phyloP scores from a whole-genome alignment of 2,888 invertebrate species.

The Calliscelio sp. region DNA sequence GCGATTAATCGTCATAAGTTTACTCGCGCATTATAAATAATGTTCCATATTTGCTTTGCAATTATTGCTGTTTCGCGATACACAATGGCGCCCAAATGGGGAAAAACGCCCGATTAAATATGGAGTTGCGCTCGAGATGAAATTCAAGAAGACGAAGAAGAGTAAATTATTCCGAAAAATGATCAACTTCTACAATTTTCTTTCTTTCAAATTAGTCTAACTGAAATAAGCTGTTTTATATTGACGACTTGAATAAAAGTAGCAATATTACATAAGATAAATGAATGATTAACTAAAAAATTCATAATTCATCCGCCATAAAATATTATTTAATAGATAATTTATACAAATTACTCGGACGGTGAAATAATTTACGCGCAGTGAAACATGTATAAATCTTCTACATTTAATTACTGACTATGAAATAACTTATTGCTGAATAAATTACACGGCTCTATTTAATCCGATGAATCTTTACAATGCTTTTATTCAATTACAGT shows the following conservation, averaged over 20 bases:
- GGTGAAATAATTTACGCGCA: background rate
- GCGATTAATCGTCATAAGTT: background rate
- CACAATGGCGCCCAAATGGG: no score
- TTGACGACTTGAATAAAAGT: no score
- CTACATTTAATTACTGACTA: background rate
- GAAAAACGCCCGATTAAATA: slow-evolving; percentile 47
- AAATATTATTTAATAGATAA: background rate
- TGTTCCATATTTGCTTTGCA: slow-evolving; percentile 10
- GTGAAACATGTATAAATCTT: background rate
- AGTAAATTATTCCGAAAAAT: slow-evolving; percentile 52
- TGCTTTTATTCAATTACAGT: slow-evolving; percentile 1
- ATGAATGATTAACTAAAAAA: no score
- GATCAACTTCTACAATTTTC: no score
- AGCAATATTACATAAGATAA: no score
- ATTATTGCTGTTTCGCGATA: slow-evolving; percentile 25
- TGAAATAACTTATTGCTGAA: background rate
- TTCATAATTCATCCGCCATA: no score
- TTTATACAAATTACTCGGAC: background rate
- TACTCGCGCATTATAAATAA: slow-evolving; percentile 18
- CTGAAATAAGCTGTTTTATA: no score
- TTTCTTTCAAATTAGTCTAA: no score
- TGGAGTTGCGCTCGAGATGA: slow-evolving; percentile 12
- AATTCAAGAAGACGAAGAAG: slow-evolving; percentile 35
- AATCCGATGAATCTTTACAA: slow-evolving; percentile 2
- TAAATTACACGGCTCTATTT: background rate